Evolutionary conservation across 2,888 invertebrate species (phyloP).

Genomic region (Drosophila paramelanica): DNA sequence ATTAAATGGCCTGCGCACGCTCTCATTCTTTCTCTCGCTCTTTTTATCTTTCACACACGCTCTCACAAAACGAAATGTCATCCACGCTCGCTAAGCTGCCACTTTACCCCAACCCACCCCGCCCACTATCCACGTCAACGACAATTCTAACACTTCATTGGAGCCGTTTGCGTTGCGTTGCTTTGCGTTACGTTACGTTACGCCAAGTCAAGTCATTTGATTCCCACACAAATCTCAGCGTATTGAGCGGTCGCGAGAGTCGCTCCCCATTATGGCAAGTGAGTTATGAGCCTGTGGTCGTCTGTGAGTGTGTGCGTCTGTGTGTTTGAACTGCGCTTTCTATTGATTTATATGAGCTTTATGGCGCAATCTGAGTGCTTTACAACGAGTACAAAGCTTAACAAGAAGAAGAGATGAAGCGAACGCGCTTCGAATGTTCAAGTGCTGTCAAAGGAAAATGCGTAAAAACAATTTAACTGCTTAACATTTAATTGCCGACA

Average conservation of each 20-base stretch:
- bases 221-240: conserved; percentile 84
- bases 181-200: conserved; percentile 43
- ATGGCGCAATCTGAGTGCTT: conserved; percentile 71
- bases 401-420: conserved; percentile 22
- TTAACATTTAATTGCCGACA: conserved; percentile 44
- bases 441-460: conserved; percentile 40
- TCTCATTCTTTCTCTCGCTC: conserved; percentile 26
- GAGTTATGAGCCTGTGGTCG: conserved; percentile 69
- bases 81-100: conserved; percentile 37
- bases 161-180: conserved; percentile 53
- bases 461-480: conserved; percentile 28
- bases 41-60: conserved; percentile 9
- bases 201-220: conserved; percentile 72
- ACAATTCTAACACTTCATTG: conserved; percentile 79
- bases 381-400: conserved; percentile 51
- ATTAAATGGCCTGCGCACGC: conserved; percentile 53
- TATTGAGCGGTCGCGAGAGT: conserved; percentile 57
- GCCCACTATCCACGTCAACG: conserved; percentile 15
- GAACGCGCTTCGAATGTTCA: conserved; percentile 47
- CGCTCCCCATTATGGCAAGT: conserved; percentile 68
- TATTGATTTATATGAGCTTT: conserved; percentile 83
- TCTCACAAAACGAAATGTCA: conserved; percentile 27
- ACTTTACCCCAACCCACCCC: conserved; percentile 14
- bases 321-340: conserved; percentile 73
- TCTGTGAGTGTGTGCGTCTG: conserved; percentile 17